Evolutionary conservation across 2,797 vertebrate species (phyloP).

Genomic region (Hafferia zeledoni): DNA sequence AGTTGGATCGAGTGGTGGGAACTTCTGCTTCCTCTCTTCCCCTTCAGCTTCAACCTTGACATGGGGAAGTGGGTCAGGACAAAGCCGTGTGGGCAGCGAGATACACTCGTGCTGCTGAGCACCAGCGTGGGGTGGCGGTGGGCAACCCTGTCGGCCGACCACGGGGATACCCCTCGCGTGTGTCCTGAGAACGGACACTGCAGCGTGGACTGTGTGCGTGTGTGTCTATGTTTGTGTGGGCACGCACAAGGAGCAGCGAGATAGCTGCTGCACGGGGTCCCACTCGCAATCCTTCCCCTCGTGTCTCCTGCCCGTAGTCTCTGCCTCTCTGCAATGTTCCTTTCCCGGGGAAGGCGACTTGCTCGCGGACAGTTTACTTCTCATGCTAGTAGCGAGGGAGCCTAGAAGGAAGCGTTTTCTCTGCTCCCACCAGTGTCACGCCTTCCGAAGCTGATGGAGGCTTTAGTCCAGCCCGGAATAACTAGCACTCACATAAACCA

Average conservation of each 20-base stretch:
- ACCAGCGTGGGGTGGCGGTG: neutral
- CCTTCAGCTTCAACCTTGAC: neutral
- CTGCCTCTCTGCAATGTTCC: neutral
- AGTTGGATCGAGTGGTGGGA: neutral
- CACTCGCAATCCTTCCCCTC: neutral
- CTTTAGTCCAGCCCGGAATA: neutral
- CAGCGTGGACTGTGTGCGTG: neutral
- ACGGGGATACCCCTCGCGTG: rapidly evolving
- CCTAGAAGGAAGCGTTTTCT: neutral
- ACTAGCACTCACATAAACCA: neutral
- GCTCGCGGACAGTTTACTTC: neutral
- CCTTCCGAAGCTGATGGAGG: neutral
- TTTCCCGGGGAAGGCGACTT: neutral
- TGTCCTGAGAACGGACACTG: neutral
- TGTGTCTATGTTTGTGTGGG: neutral
- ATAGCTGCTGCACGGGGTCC: neutral
- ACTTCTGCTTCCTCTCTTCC: neutral
- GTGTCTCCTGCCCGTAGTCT: neutral
- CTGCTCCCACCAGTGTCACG: neutral
- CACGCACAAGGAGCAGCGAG: neutral
- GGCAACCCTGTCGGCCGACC: neutral
- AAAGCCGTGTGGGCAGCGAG: neutral
- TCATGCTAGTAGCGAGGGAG: neutral
- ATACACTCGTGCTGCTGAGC: neutral
- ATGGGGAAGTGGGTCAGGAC: neutral